A percentile compares a stretch with the other conserved stretches of the same genome.
Evolutionary conservation across 2,113 vertebrate species (phyloP).

Genomic region (Brachypodius melanocephalos): DNA sequence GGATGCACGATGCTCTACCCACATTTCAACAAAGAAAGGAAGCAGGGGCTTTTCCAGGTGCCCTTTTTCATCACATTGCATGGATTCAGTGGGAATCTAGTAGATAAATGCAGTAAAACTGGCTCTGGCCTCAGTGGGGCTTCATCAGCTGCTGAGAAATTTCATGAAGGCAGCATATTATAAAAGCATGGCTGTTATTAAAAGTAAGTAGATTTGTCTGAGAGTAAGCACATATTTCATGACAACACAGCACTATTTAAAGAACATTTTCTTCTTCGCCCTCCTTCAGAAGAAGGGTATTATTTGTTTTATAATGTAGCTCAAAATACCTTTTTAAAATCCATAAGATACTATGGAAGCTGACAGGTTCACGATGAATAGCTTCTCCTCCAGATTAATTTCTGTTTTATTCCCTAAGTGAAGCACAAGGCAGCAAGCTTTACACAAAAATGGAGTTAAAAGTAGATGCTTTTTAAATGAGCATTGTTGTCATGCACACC

Average conservation of each 20-base stretch:
- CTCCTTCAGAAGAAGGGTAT: neutral
- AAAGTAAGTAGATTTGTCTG: neutral
- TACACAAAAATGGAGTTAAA: neutral
- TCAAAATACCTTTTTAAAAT: slow-evolving; percentile 14
- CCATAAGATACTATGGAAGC: neutral
- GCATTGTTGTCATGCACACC: neutral
- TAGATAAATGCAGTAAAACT: neutral
- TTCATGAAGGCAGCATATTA: neutral
- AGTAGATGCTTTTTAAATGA: neutral
- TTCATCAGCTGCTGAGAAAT: neutral
- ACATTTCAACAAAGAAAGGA: neutral
- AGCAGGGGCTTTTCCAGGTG: neutral
- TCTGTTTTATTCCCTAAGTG: neutral
- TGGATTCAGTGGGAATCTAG: neutral
- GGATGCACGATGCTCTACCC: neutral
- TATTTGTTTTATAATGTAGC: neutral
- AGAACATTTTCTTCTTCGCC: neutral
- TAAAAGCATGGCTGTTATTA: neutral
- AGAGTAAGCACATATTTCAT: neutral
- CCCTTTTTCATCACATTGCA: neutral
- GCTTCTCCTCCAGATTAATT: slow-evolving; percentile 10
- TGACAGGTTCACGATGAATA: neutral
- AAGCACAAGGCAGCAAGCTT: neutral
- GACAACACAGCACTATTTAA: neutral
- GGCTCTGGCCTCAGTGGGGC: neutral